Evolutionary conservation across 2,113 vertebrate genomes (phyloP).

Genomic region (Columba livia): DNA sequence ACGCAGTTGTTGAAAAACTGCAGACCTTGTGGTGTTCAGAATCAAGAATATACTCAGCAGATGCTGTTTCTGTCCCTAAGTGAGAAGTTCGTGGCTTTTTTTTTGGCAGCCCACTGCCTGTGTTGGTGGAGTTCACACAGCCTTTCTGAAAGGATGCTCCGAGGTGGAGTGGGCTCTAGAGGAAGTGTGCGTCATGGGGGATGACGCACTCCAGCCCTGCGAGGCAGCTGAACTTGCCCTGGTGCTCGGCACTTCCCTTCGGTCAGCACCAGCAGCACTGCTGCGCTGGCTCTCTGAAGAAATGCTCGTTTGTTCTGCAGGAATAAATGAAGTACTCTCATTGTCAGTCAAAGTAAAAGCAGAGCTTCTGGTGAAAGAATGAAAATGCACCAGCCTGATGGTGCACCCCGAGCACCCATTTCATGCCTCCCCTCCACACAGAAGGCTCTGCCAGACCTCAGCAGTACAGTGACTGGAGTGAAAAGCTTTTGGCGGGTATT

Average conservation of each 20-base stretch:
- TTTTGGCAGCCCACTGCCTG: neutral
- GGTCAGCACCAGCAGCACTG: neutral
- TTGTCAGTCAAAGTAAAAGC: neutral
- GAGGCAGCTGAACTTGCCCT: neutral
- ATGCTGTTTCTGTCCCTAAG: conserved; percentile 14
- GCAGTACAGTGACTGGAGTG: accelerated
- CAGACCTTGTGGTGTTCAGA: conserved; percentile 40
- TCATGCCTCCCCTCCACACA: accelerated
- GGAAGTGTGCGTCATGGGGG: neutral
- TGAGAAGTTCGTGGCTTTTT: neutral
- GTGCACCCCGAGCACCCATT: accelerated
- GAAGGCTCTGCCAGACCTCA: neutral
- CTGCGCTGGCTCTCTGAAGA: neutral
- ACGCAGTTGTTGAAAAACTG: conserved; percentile 54
- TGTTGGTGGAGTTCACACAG: conserved; percentile 23
- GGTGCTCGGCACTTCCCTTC: neutral
- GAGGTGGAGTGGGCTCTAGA: neutral
- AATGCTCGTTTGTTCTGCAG: neutral
- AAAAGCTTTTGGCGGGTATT: neutral
- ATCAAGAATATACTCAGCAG: conserved; percentile 39
- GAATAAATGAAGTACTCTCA: neutral
- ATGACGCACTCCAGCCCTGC: neutral
- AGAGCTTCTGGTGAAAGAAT: neutral
- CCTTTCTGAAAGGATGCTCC: neutral
- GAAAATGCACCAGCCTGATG: neutral